phyloP scores from a whole-genome alignment of 2,888 invertebrate genomes.

The Invenusta paracnida region DNA sequence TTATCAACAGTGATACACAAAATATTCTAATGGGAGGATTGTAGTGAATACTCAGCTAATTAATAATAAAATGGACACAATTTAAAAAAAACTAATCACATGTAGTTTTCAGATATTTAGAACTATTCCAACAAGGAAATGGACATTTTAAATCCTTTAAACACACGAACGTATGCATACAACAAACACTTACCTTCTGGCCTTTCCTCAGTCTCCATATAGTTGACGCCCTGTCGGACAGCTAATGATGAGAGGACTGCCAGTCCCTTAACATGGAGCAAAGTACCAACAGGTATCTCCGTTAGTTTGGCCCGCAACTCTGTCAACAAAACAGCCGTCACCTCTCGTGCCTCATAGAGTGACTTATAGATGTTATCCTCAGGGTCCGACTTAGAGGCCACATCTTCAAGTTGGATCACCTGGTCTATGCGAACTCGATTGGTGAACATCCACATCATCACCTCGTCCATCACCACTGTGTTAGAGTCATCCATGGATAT shows the following conservation, averaged over 20 bases:
- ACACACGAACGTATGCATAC: too few relatives aligned
- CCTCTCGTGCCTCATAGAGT: slow-evolving; percentile 8
- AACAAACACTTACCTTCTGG: background rate
- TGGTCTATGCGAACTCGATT: background rate
- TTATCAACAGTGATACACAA: too few relatives aligned
- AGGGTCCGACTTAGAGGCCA: background rate
- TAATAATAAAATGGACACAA: too few relatives aligned
- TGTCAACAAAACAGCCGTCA: background rate
- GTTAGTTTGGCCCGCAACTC: background rate
- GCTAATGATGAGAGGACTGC: background rate
- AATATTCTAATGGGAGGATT: too few relatives aligned
- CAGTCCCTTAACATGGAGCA: background rate
- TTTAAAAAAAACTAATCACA: too few relatives aligned
- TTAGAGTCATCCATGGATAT: background rate
- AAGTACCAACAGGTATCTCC: background rate
- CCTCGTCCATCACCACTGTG: background rate
- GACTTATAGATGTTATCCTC: background rate
- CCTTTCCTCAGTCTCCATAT: slow-evolving; percentile 1
- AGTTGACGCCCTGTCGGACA: background rate
- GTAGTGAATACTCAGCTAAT: too few relatives aligned
- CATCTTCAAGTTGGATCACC: background rate
- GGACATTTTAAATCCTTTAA: too few relatives aligned
- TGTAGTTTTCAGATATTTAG: too few relatives aligned
- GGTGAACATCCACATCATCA: background rate
- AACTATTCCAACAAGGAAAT: too few relatives aligned